phyloP scores from a whole-genome alignment of 2,888 invertebrate species.

The Sthenelais limicola region DNA sequence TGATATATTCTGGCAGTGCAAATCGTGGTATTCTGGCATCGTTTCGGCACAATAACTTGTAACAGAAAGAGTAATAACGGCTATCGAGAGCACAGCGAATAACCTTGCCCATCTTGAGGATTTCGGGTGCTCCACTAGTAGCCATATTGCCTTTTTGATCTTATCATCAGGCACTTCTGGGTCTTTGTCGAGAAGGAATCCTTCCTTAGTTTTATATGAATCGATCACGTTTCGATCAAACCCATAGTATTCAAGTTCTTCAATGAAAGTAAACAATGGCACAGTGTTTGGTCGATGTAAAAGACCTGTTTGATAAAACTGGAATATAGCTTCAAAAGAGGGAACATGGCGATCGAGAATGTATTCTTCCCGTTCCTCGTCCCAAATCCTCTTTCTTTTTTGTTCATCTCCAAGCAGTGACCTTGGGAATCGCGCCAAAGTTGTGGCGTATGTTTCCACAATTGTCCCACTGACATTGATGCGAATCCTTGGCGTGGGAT shows the following conservation, averaged over 20 bases:
- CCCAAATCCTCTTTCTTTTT: conserved; percentile 63
- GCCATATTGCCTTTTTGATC: conserved; percentile 66
- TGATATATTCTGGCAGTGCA: conserved; percentile 52
- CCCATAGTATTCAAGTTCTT: conserved; percentile 72
- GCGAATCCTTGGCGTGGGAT: conserved; percentile 38
- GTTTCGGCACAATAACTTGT: conserved; percentile 74
- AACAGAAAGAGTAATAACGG: conserved; percentile 72
- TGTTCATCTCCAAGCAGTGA: conserved; percentile 65
- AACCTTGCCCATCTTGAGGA: conserved; percentile 69
- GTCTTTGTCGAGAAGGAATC: conserved; percentile 64
- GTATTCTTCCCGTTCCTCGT: conserved; percentile 60
- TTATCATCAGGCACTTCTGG: conserved; percentile 61
- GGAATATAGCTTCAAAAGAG: conserved; percentile 66
- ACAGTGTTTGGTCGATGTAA: conserved; percentile 72
- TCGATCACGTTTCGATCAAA: conserved; percentile 69
- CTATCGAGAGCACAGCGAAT: conserved; percentile 70
- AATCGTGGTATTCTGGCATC: conserved; percentile 67
- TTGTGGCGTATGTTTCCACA: conserved; percentile 65
- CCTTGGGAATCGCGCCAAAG: conserved; percentile 63
- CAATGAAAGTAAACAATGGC: conserved; percentile 72
- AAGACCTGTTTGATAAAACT: conserved; percentile 71
- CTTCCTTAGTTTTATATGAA: conserved; percentile 71
- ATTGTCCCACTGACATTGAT: conserved; percentile 65
- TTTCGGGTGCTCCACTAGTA: conserved; percentile 72
- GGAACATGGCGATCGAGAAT: conserved; percentile 68